Percentiles rank a stretch among this genome's conserved stretches.
Conservation (phyloP, 2,797 vertebrate species). For the Telmatherina bonti region DNA sequence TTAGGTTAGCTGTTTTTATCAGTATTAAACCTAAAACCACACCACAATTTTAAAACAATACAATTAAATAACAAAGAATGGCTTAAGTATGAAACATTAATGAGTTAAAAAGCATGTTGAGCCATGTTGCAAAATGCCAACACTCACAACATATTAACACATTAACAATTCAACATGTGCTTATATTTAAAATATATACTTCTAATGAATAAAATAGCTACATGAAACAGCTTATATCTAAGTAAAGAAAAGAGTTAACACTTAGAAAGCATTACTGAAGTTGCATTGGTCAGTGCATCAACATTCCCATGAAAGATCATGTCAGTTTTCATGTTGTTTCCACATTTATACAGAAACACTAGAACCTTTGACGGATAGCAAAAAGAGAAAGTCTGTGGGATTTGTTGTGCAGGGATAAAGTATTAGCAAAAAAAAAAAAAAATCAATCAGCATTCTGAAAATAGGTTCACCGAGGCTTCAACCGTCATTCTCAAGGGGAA, state of each 20-base stretch:
- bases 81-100: constrained; percentile 45
- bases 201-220: constrained; percentile 37
- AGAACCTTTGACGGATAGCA: constrained; percentile 26
- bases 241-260: constrained; percentile 21
- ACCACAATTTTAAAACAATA: constrained; percentile 53
- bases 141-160: constrained; percentile 31
- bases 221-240: not conserved
- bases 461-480: constrained; percentile 8
- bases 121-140: constrained; percentile 32
- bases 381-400: constrained; percentile 12
- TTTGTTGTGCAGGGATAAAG: constrained; percentile 19
- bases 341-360: constrained; percentile 36
- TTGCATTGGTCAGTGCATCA: constrained; percentile 55
- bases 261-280: constrained; percentile 45
- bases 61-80: constrained; percentile 44
- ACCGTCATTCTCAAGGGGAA: constrained; percentile 32
- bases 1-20: constrained; percentile 52
- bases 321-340: constrained; percentile 31
- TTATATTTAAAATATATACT: constrained; percentile 59
- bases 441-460: not conserved
- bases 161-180: constrained; percentile 45
- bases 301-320: constrained; percentile 45
- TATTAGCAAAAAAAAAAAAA: constrained; percentile 36
- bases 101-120: constrained; percentile 25
- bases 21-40: constrained; percentile 60